Evolutionary conservation across 2,113 vertebrate species (phyloP).

Genomic region (Heterocephalus glaber): DNA sequence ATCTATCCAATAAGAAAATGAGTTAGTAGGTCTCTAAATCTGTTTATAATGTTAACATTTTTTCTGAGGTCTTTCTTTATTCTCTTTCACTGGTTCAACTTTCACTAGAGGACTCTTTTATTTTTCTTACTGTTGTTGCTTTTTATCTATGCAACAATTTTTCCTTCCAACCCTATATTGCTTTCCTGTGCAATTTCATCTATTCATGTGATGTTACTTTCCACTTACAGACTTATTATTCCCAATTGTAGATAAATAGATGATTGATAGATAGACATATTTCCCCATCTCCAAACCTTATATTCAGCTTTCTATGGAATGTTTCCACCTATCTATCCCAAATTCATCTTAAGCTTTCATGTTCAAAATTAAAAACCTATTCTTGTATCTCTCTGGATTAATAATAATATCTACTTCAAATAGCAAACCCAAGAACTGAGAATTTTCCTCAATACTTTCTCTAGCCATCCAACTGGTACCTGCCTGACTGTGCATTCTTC

Average conservation of each 20-base stretch:
- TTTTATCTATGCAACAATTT: background rate
- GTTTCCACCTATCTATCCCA: background rate
- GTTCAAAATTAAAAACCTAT: background rate
- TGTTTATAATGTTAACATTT: background rate
- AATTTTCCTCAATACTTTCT: background rate
- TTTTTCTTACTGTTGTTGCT: background rate
- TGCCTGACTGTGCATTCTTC: background rate
- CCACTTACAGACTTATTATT: background rate
- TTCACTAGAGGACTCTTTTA: background rate
- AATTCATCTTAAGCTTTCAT: background rate
- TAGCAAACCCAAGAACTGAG: background rate
- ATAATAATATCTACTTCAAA: background rate
- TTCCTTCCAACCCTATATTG: background rate
- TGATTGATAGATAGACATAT: background rate
- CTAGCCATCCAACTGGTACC: background rate
- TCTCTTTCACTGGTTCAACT: background rate
- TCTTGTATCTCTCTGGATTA: background rate
- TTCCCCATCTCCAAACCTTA: background rate
- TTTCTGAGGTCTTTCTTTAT: background rate
- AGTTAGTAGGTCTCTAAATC: background rate
- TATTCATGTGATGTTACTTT: background rate
- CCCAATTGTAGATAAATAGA: background rate
- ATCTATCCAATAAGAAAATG: constrained; percentile 12
- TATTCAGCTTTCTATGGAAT: background rate
- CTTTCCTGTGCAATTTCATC: background rate